These are phyloP conservation scores for Petromus typicus DNA, from an alignment of 2,113 vertebrate genomes.

Conservation along the genomic window DNA sequence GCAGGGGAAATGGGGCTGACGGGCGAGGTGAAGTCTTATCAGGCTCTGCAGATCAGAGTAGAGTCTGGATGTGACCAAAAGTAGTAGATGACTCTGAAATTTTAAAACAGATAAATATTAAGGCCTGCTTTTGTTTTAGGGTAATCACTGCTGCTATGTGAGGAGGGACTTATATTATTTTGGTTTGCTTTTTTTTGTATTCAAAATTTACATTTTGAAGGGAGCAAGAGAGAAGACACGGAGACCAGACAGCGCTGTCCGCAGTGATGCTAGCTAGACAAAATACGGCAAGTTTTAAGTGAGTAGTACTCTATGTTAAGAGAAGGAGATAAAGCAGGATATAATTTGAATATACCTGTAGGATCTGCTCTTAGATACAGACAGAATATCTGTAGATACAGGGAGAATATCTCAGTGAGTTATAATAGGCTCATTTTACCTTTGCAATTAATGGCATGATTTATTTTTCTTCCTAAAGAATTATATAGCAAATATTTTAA, in stretches of 20 bases:
- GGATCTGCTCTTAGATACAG: background rate
- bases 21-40: background rate
- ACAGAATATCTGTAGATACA: too few relatives aligned
- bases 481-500: constrained; percentile 5
- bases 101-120: background rate
- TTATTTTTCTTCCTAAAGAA: background rate
- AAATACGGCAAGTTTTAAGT: background rate
- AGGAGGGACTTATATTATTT: background rate
- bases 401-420: background rate
- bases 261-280: background rate
- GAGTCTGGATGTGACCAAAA: background rate
- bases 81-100: background rate
- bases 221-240: background rate
- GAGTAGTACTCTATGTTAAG: background rate
- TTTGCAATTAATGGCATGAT: background rate
- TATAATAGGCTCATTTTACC: background rate
- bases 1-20: background rate
- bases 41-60: background rate
- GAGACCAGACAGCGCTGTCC: background rate
- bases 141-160: background rate
- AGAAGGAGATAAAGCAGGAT: background rate
- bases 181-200: background rate
- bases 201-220: background rate
- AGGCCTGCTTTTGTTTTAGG: constrained; percentile 3
- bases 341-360: background rate